Evolutionary conservation across 1,140 invertebrate species (phyloP).

Genomic region (Drosophila kepulauana): DNA sequence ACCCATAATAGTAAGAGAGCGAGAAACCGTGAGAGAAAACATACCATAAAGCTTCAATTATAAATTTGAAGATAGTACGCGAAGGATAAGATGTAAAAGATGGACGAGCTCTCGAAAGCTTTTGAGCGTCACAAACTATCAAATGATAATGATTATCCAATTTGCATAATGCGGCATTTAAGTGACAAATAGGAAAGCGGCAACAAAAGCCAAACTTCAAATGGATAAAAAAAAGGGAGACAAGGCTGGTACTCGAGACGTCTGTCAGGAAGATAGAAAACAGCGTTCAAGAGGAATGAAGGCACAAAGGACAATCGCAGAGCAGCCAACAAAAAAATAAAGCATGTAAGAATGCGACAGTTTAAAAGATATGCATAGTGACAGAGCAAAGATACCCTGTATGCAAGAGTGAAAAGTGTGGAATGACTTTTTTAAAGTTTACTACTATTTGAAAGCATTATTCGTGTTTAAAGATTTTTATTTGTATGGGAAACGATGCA

Average conservation of each 20-base stretch:
- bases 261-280: constrained; percentile 63
- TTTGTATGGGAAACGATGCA: background rate
- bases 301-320: constrained; percentile 39
- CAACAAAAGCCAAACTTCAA: constrained; percentile 53
- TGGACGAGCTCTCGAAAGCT: constrained; percentile 56
- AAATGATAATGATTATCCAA: constrained; percentile 84
- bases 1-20: too few relatives aligned
- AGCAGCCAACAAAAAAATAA: constrained; percentile 41
- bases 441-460: too few relatives aligned
- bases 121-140: constrained; percentile 82
- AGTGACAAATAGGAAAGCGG: constrained; percentile 75
- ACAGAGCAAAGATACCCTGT: too few relatives aligned
- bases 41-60: too few relatives aligned
- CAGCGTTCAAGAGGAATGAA: constrained; percentile 27
- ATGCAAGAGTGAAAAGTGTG: too few relatives aligned
- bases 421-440: too few relatives aligned
- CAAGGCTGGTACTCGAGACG: constrained; percentile 70
- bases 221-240: background rate
- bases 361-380: background rate
- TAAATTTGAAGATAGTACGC: background rate
- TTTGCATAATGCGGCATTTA: constrained; percentile 84
- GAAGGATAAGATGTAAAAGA: constrained; percentile 34
- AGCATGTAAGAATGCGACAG: constrained; percentile 1
- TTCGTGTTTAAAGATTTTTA: background rate
- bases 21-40: too few relatives aligned